phyloP scores from a whole-genome alignment of 2,888 invertebrate genomes.

The Notocelia uddmanniana region DNA sequence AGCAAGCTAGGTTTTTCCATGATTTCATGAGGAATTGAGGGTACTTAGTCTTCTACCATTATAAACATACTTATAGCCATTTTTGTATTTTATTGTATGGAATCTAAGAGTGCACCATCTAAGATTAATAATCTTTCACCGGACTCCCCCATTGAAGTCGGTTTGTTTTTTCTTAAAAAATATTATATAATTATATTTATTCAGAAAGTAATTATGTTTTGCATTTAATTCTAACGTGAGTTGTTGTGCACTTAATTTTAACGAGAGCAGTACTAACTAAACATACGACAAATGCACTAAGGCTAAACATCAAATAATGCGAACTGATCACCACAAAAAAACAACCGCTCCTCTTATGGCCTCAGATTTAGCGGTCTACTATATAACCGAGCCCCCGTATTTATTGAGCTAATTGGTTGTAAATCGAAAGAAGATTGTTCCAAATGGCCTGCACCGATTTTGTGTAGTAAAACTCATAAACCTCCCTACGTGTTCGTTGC shows the following conservation, averaged over 20 bases:
- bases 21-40: too few relatives aligned
- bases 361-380: slow-evolving; percentile 54
- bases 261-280: neutral
- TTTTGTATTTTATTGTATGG: too few relatives aligned
- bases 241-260: too few relatives aligned
- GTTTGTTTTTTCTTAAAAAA: too few relatives aligned
- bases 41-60: too few relatives aligned
- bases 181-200: too few relatives aligned
- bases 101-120: too few relatives aligned
- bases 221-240: neutral
- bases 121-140: too few relatives aligned
- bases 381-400: slow-evolving; percentile 70
- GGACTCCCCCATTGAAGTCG: too few relatives aligned
- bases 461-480: slow-evolving; percentile 83
- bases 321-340: slow-evolving; percentile 3
- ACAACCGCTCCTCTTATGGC: slow-evolving; percentile 51
- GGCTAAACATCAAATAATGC: neutral
- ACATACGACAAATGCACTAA: neutral
- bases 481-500: slow-evolving; percentile 77
- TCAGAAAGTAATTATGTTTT: too few relatives aligned
- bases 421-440: slow-evolving; percentile 78
- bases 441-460: slow-evolving; percentile 80
- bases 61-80: too few relatives aligned
- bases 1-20: too few relatives aligned
- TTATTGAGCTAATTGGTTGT: slow-evolving; percentile 83